Evolutionary conservation across 1,140 invertebrate genomes (phyloP), one percentile per base, ranked within the genome.

Genomic region (Metopolophium dirhodum): DNA sequence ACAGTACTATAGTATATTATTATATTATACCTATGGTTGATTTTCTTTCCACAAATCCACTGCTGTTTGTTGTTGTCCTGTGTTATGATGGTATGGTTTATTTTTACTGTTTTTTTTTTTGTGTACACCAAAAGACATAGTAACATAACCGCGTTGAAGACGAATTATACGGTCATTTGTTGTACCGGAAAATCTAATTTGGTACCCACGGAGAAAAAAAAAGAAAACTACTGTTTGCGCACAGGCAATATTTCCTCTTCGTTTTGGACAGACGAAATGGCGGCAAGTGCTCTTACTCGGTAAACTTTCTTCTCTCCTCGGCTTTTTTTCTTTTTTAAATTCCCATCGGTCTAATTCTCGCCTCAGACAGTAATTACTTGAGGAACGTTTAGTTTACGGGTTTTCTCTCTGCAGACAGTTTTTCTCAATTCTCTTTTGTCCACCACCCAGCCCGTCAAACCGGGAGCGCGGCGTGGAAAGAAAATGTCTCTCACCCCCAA

Each of bases 361-460:
- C 87, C 88, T 89, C 51, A 83, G 87, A 90, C 93, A 93, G 61
- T 93, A 93, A 90, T 93, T 93, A 89, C 93, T 93, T 82, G 88
- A 90, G 77, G 41, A 93, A 82, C 89, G 89, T 93, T 89, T 93
- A 77, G 87, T 93, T 90, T 90, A 77, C 87, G 23, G 57, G 61
- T 90, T 90, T 90, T 23, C 87, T 90, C 77, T 90, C 51, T 35
- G 37, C 47, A 37, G 87, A 77, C 89, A 51, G 61, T 93, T 90
- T 82, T 90, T 93, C 88, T 89, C 41, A 93, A 90, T 90, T 90
- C 45, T 54, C 26, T 49, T 41, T 93, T 45, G 18, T 87, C 37
- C 47, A 23, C 68, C 45, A 0, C 68, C 8, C n/a, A 35, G 22
- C 77, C 30, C 26, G 57, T 61, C 37, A 47, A 45, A 18, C 87